These are phyloP conservation scores for Hylaeus volcanicus DNA, from an alignment of 1,140 invertebrate species.

Conservation along the genomic window DNA sequence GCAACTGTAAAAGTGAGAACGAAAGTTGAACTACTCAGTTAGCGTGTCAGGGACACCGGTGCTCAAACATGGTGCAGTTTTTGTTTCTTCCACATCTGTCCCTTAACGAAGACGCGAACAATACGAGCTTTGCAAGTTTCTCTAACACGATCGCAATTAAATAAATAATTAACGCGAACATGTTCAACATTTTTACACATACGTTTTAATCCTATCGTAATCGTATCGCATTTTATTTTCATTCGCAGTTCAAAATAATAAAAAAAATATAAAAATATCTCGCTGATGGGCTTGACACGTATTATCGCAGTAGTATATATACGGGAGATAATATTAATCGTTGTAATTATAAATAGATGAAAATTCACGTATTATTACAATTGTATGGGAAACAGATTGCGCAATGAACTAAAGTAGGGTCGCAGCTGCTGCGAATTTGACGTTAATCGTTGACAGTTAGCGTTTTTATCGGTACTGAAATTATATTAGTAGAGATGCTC, in stretches of 20 bases:
- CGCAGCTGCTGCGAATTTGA: not conserved
- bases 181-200: too few relatives aligned
- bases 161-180: too few relatives aligned
- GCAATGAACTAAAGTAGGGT: not conserved
- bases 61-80: not conserved
- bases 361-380: not conserved
- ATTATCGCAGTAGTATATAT: too few relatives aligned
- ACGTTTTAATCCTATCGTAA: too few relatives aligned
- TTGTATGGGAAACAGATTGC: not conserved
- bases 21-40: slow-evolving; percentile 72
- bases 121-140: too few relatives aligned
- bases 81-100: not conserved
- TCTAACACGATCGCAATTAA: too few relatives aligned
- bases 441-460: not conserved
- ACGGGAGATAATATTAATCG: not conserved
- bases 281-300: not conserved
- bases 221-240: not conserved
- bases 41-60: slow-evolving; percentile 69
- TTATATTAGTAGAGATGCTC: not conserved
- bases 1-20: slow-evolving; percentile 74
- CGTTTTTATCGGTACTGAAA: not conserved
- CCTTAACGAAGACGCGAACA: not conserved
- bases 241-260: not conserved
- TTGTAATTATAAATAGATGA: not conserved
- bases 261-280: not conserved